Percentiles rank a stretch among this genome's conserved stretches.
These are phyloP conservation scores for Neosilurus mollespiculum DNA, from an alignment of 2,797 vertebrate genomes.

Conservation along the genomic window DNA sequence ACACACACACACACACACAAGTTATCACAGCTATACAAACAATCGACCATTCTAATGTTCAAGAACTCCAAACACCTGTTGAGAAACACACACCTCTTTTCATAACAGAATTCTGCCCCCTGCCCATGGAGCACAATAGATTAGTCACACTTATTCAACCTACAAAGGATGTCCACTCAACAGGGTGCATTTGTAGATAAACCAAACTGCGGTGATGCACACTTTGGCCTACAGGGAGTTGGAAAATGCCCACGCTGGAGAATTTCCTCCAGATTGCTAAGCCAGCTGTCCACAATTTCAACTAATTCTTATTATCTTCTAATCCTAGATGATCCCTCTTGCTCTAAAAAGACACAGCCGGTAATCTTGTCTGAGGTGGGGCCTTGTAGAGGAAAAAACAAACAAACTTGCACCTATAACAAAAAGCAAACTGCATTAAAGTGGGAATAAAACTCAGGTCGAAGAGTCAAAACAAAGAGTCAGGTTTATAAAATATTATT, in stretches of 20 bases:
- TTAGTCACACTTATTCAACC: conserved; percentile 12
- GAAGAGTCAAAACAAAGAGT: too few relatives aligned
- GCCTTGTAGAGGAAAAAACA: not conserved
- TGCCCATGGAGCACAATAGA: conserved; percentile 5
- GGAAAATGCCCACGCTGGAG: not conserved
- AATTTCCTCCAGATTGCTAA: not conserved
- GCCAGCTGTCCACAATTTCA: not conserved
- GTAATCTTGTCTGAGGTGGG: not conserved
- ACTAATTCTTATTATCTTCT: not conserved
- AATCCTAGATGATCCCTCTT: not conserved
- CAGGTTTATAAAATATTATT: not conserved
- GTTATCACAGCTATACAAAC: not conserved
- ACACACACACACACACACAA: not conserved
- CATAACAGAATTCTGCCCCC: not conserved
- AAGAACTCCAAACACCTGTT: not conserved
- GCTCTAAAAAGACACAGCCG: not conserved
- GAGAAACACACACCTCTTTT: conserved; percentile 9
- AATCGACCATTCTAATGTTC: not conserved
- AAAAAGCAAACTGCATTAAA: not conserved
- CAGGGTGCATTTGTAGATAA: conserved; percentile 7
- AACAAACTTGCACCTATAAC: too few relatives aligned
- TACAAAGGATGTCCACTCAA: conserved; percentile 13
- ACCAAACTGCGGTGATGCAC: not conserved
- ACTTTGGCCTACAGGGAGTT: not conserved
- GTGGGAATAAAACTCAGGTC: not conserved